Evolutionary conservation across 2,888 invertebrate species (phyloP).

Genomic region (Caenorhabditis sp.): DNA sequence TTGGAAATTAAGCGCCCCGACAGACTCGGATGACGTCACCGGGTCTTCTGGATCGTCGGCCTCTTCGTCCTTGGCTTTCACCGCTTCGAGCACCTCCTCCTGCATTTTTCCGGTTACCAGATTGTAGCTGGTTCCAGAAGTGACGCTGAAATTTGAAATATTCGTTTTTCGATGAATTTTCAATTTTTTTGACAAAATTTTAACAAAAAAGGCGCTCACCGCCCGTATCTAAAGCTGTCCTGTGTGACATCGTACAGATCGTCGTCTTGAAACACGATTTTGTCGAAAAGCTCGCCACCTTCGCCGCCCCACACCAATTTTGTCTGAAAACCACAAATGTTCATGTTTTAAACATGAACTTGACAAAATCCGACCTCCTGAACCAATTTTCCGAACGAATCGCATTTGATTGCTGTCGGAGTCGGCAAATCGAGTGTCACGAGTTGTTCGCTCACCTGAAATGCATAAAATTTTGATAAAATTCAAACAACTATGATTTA

Average conservation of each 20-base stretch:
- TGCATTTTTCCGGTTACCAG: conserved; percentile 49
- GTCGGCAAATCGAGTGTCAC: not conserved
- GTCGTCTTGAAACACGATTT: conserved; percentile 17
- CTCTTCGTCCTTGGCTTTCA: conserved; percentile 42
- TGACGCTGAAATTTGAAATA: conserved; percentile 40
- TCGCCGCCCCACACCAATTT: conserved; percentile 6
- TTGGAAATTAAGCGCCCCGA: conserved; percentile 2
- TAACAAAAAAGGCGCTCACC: conserved; percentile 13
- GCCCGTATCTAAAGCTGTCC: conserved; percentile 51
- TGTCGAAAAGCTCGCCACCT: conserved; percentile 1
- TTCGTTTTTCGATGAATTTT: too few species aligned
- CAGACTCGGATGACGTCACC: conserved; percentile 1
- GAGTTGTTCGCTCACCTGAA: not conserved
- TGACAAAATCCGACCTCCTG: not conserved
- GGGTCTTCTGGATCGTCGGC: conserved; percentile 19
- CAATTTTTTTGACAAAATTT: not conserved
- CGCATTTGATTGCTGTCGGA: not conserved
- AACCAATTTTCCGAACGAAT: not conserved
- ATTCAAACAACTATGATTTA: too few species aligned
- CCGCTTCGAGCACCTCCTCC: conserved; percentile 20
- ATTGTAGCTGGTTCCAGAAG: conserved; percentile 40
- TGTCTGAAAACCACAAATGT: conserved; percentile 8
- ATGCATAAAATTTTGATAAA: too few species aligned
- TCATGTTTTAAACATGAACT: too few species aligned
- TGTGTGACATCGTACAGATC: conserved; percentile 32